Percentiles rank a stretch among this genome's conserved stretches.
Conservation (phyloP, 1,140 invertebrate genomes). For the Apis laboriosa region DNA sequence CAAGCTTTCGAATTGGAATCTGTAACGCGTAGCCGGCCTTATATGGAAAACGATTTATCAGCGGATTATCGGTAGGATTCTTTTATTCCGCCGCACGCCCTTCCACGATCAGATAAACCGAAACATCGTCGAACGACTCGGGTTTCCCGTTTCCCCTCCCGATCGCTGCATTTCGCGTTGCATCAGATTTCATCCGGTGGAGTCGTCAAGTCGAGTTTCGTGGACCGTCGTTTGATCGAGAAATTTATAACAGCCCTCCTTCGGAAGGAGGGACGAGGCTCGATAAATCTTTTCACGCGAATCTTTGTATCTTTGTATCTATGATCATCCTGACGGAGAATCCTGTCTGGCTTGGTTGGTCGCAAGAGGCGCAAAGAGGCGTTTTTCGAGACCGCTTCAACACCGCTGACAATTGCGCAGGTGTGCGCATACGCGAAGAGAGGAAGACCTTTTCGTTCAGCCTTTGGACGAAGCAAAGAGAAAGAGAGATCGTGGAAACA, state of each 20-base stretch:
- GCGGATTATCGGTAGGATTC: slow-evolving; percentile 39
- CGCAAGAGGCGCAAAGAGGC: too few relatives aligned
- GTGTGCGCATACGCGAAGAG: too few relatives aligned
- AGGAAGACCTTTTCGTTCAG: too few relatives aligned
- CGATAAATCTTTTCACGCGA: background rate
- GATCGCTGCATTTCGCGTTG: slow-evolving; percentile 24
- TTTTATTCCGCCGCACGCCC: slow-evolving; percentile 7
- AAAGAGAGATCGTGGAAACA: slow-evolving; percentile 31
- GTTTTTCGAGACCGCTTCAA: too few relatives aligned
- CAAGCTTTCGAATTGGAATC: slow-evolving; percentile 65
- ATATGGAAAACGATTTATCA: slow-evolving; percentile 53
- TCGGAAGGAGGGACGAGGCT: background rate
- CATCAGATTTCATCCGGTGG: slow-evolving; percentile 36
- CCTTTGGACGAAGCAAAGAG: background rate
- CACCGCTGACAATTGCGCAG: too few relatives aligned
- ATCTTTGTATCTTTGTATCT: background rate
- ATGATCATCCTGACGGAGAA: too few relatives aligned
- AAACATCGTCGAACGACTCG: slow-evolving; percentile 36
- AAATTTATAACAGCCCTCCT: slow-evolving; percentile 20
- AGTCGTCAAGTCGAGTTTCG: background rate
- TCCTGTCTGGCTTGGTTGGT: too few relatives aligned
- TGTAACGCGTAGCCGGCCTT: slow-evolving; percentile 54
- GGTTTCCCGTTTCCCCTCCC: slow-evolving; percentile 16
- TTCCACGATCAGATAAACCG: slow-evolving; percentile 19
- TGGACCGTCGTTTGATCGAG: slow-evolving; percentile 27